These are phyloP conservation scores for Luperina nickerlii DNA, from an alignment of 2,888 invertebrate genomes.

Conservation along the genomic window DNA sequence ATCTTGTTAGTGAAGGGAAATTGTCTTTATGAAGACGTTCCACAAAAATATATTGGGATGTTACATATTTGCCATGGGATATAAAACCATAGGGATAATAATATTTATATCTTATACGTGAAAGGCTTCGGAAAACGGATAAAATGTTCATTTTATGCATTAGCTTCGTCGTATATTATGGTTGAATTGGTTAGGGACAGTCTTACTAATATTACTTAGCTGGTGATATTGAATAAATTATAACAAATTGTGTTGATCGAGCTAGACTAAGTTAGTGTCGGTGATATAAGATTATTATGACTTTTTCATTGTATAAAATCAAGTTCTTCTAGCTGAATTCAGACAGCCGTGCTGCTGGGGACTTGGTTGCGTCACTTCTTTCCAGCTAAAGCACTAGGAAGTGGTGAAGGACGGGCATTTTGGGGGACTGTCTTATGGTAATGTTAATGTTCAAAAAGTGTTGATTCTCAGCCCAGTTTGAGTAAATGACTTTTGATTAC, in stretches of 20 bases:
- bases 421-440: too few relatives aligned
- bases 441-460: too few relatives aligned
- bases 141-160: background rate
- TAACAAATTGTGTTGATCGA: background rate
- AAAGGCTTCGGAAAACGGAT: conserved; percentile 15
- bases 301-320: too few relatives aligned
- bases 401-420: too few relatives aligned
- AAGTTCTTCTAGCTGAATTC: too few relatives aligned
- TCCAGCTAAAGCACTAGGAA: too few relatives aligned
- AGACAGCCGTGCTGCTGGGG: too few relatives aligned
- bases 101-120: background rate
- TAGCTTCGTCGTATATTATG: conserved; percentile 4
- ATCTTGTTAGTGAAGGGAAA: conserved; percentile 26
- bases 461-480: too few relatives aligned
- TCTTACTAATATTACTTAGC: background rate
- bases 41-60: conserved; percentile 21
- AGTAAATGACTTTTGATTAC: too few relatives aligned
- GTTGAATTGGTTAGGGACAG: conserved; percentile 1
- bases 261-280: too few relatives aligned
- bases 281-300: background rate
- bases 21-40: conserved; percentile 14
- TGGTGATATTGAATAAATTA: background rate
- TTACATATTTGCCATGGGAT: conserved; percentile 7
- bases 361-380: too few relatives aligned
- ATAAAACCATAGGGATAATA: conserved; percentile 15